Percentiles rank a stretch among this genome's conserved stretches.
phyloP scores from a whole-genome alignment of 2,113 vertebrate species.

The Centropus bengalensis region DNA sequence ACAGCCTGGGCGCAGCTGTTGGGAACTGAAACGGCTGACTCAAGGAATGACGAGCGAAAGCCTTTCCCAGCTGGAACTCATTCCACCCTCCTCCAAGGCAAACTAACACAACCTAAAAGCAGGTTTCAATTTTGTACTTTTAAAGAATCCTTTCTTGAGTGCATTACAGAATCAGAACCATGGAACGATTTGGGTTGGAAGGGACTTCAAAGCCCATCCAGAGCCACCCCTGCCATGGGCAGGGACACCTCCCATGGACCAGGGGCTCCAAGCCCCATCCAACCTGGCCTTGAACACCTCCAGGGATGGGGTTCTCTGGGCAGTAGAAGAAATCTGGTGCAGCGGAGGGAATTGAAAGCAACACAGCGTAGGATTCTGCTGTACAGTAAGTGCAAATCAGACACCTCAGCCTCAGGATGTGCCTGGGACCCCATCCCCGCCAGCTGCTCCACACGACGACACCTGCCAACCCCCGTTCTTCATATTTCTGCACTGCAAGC shows the following conservation, averaged over 20 bases:
- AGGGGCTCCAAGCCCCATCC: too few relatives aligned
- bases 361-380: accelerated
- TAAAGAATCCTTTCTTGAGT: accelerated
- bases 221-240: too few relatives aligned
- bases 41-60: accelerated
- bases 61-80: neutral
- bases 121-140: accelerated
- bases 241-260: too few relatives aligned
- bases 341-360: accelerated
- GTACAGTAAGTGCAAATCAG: accelerated
- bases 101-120: neutral
- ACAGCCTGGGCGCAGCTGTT: accelerated
- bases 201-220: too few relatives aligned
- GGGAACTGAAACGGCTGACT: accelerated
- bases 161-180: too few relatives aligned
- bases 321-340: neutral
- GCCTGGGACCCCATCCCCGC: accelerated
- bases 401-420: accelerated
- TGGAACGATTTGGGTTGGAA: too few relatives aligned
- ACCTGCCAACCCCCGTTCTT: accelerated
- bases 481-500: accelerated
- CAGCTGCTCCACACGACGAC: accelerated
- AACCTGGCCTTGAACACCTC: too few relatives aligned
- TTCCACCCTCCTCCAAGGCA: neutral
- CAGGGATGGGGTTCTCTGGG: too few relatives aligned